Evolutionary conservation across 2,113 vertebrate species (phyloP).

Genomic region (Nerophis ophidion): DNA sequence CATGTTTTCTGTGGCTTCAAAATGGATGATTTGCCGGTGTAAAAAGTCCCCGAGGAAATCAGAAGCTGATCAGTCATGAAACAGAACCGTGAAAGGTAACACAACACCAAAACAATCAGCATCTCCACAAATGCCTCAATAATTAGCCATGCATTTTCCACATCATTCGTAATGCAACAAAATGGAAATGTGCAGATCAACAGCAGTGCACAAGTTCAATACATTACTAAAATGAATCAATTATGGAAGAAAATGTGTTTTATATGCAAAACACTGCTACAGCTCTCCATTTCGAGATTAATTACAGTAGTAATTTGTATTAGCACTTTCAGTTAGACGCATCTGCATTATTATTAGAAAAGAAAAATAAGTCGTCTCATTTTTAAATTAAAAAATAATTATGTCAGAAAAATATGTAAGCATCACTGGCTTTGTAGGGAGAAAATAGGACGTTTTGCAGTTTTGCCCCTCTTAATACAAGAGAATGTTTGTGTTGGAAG

Average conservation of each 20-base stretch:
- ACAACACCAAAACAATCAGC: conserved; percentile 51
- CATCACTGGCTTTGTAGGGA: conserved; percentile 24
- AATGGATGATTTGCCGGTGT: conserved; percentile 40
- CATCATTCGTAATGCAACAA: background rate
- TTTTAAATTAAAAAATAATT: background rate
- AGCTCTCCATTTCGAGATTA: conserved; percentile 16
- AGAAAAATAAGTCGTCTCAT: background rate
- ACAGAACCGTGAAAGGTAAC: conserved; percentile 39
- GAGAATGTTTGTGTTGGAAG: conserved; percentile 43
- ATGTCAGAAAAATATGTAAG: conserved; percentile 34
- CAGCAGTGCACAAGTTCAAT: background rate
- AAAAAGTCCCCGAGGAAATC: conserved; percentile 60
- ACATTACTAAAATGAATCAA: background rate
- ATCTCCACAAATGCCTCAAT: conserved; percentile 14
- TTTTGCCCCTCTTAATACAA: conserved; percentile 43
- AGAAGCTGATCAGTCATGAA: conserved; percentile 53
- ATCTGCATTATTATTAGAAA: conserved; percentile 1
- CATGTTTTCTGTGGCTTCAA: conserved; percentile 48
- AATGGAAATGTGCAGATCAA: background rate
- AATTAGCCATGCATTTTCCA: conserved; percentile 5
- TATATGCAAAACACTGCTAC: background rate
- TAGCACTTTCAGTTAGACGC: conserved; percentile 15
- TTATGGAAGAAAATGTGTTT: background rate
- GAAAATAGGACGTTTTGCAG: conserved; percentile 61
- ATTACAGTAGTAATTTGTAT: conserved; percentile 32